Conservation (phyloP, 2,113 vertebrate species). For the Engystomops pustulosus region DNA sequence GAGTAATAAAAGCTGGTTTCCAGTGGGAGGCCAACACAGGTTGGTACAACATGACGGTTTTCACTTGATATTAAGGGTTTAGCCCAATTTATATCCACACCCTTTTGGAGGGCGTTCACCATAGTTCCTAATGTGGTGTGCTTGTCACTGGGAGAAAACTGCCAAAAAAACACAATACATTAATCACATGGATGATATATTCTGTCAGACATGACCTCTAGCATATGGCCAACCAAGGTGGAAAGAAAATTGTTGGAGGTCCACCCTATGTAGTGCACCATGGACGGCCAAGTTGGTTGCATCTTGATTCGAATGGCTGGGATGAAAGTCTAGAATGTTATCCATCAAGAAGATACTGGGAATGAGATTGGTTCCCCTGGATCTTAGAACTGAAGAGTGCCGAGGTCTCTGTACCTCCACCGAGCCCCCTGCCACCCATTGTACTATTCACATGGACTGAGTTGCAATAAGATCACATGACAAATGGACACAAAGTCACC, state of each 20-base stretch:
- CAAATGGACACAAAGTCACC: no score
- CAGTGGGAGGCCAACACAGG: constrained; percentile 63
- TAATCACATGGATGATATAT: neutral
- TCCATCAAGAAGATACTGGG: no score
- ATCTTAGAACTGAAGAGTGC: no score
- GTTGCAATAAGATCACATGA: no score
- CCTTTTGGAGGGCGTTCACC: constrained; percentile 64
- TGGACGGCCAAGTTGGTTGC: neutral
- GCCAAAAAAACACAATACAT: constrained; percentile 46
- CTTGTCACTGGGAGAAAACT: constrained; percentile 65
- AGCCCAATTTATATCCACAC: constrained; percentile 64
- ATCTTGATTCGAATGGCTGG: neutral
- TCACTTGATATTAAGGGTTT: constrained; percentile 69
- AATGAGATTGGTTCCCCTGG: no score
- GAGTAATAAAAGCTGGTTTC: constrained; percentile 66
- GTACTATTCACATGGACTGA: no score
- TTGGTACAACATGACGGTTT: constrained; percentile 64
- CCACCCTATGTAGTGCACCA: neutral
- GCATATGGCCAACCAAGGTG: neutral
- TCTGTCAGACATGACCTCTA: neutral
- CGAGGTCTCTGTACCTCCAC: no score
- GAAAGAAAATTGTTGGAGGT: neutral
- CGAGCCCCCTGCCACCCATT: no score
- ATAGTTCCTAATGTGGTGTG: constrained; percentile 61
- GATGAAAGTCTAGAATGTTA: no score